phyloP scores from a whole-genome alignment of 2,888 invertebrate genomes.

The Octonoba sinensis region DNA sequence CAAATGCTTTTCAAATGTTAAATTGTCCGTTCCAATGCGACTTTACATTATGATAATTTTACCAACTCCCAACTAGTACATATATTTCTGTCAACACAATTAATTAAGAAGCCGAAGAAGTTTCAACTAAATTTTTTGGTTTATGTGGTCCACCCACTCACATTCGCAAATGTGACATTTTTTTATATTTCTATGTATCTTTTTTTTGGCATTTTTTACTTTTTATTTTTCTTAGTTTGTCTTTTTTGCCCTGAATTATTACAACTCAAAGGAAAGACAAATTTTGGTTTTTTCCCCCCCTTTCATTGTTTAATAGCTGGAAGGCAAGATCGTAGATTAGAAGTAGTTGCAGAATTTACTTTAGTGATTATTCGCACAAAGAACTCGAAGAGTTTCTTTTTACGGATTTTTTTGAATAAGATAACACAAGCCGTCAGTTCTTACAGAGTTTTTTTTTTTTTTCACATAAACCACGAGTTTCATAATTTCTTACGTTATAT shows the following conservation, averaged over 20 bases:
- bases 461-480: too few relatives aligned
- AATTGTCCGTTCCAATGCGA: neutral
- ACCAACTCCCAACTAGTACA: neutral
- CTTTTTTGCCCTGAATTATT: neutral
- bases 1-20: neutral
- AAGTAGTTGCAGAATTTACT: conserved; percentile 27
- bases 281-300: too few relatives aligned
- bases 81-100: conserved; percentile 10
- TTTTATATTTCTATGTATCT: too few relatives aligned
- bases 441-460: too few relatives aligned
- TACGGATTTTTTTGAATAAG: too few relatives aligned
- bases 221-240: conserved; percentile 5
- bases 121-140: conserved; percentile 31
- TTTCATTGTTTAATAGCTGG: too few relatives aligned
- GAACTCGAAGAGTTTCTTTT: too few relatives aligned
- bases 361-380: conserved; percentile 40
- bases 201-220: neutral
- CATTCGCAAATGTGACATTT: neutral
- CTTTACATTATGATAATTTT: neutral
- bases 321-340: too few relatives aligned
- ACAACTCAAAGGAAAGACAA: too few relatives aligned
- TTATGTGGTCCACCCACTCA: neutral
- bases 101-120: conserved; percentile 29
- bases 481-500: too few relatives aligned
- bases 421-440: too few relatives aligned